These are phyloP conservation scores for Polypterus bichir DNA, from an alignment of 2,113 vertebrate genomes.

Conservation along the genomic window DNA sequence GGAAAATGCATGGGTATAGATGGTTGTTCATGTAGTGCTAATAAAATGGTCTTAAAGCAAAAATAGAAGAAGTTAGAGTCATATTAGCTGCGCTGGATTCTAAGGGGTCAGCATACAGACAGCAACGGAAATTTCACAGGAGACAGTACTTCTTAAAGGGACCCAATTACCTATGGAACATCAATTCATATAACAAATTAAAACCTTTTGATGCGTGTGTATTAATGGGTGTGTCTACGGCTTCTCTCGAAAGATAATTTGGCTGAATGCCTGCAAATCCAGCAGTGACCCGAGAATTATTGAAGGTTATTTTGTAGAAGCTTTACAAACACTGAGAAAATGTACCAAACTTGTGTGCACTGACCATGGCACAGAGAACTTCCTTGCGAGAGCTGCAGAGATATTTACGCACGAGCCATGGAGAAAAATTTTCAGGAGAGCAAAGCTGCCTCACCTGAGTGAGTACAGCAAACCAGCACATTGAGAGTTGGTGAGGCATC, in stretches of 20 bases:
- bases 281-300: conserved; percentile 12
- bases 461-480: not conserved
- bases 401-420: no score
- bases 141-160: conserved; percentile 6
- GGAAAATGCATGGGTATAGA: conserved; percentile 9
- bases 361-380: not conserved
- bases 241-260: conserved; percentile 7
- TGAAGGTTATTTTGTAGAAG: conserved; percentile 1
- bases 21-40: conserved; percentile 9
- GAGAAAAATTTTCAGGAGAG: not conserved
- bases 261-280: conserved; percentile 8
- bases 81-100: conserved; percentile 9
- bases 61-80: conserved; percentile 15
- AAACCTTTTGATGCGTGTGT: conserved; percentile 9
- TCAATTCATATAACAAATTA: conserved; percentile 15
- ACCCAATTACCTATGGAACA: conserved; percentile 12
- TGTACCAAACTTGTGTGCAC: conserved; percentile 7
- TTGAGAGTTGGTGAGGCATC: not conserved
- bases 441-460: not conserved
- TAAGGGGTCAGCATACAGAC: not conserved
- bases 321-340: not conserved
- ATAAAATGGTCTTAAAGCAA: conserved; percentile 8
- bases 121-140: conserved; percentile 5
- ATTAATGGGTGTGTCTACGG: conserved; percentile 7
- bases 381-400: no score